These are phyloP conservation scores for Anser cygnoides DNA, from an alignment of 2,113 vertebrate species.

Conservation along the genomic window DNA sequence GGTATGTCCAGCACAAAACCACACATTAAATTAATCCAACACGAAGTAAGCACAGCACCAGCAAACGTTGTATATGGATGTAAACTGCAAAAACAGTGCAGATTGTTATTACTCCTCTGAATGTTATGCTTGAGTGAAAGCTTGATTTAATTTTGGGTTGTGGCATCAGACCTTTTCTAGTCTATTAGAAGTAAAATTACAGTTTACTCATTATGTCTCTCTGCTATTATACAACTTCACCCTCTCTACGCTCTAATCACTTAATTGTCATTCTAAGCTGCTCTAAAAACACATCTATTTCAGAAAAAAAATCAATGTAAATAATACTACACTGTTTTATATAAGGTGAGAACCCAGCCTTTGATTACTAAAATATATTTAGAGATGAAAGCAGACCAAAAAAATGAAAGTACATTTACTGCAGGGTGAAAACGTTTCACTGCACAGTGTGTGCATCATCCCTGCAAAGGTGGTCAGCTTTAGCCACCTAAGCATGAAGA, in stretches of 20 bases:
- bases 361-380: not conserved
- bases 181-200: not conserved
- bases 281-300: not conserved
- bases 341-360: not conserved
- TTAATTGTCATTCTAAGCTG: not conserved
- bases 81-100: not conserved
- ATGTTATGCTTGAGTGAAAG: not conserved
- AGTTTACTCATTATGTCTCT: not conserved
- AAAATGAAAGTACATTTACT: not conserved
- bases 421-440: not conserved
- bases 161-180: not conserved
- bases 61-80: not conserved
- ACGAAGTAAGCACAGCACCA: not conserved
- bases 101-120: not conserved
- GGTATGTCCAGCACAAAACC: not conserved
- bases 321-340: fast-evolving
- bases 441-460: fast-evolving
- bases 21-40: not conserved
- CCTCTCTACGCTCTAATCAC: not conserved
- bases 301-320: not conserved
- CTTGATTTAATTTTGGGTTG: not conserved
- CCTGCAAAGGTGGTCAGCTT: not conserved
- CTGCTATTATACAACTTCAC: not conserved
- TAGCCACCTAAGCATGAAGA: not conserved
- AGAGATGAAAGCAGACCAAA: not conserved